Evolutionary conservation across 1,140 invertebrate species (phyloP), one percentile per base, ranked within the genome.

Genomic region (Solenopsis invicta): DNA sequence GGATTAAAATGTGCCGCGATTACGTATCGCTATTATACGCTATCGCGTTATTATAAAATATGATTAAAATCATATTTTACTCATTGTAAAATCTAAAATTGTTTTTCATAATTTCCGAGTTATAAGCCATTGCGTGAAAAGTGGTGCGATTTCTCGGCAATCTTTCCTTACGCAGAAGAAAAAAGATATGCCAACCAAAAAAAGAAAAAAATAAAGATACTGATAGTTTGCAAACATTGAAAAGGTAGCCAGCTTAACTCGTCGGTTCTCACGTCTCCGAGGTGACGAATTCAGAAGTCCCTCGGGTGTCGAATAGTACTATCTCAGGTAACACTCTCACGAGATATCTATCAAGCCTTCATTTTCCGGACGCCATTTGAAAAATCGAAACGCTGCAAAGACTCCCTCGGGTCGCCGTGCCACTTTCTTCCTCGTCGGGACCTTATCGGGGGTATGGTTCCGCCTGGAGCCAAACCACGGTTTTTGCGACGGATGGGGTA

Each of bases 341-440:
- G 56, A 76, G 71, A 69, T 74, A 85, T 90, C 75, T 80, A 77
- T 90, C 81, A 75, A 86, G 41, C 37, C 66, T 61, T 80, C 86
- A 59, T 77, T 86, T 87, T 62, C 61, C 74, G 41, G 54, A 41
- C 34, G 66, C 50, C 64, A 72, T 88, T 90, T 87, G 89, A 90
- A 90, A 90, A 90, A 90, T 90, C 89, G 89, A 90, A 90, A 90
- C 64, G 62, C 87, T 72, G 86, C 48, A 86, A 80, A 61, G 74
- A 56, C 66, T 87, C 85, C 88, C 67, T 45, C 37, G 45, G 37
- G 21, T 54, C 80, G 24, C 54, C 34, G 45, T 69, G 67, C 52
- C 41, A 67, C 61, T 86, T 85, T 80, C 74, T 76, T 78, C 80
- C 54, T 72, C 48, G 37, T 45, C 29, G 78, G 59, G 80, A 91